Conservation (phyloP, 1,140 invertebrate species). For the Pseudomyrmex flavicornis region DNA sequence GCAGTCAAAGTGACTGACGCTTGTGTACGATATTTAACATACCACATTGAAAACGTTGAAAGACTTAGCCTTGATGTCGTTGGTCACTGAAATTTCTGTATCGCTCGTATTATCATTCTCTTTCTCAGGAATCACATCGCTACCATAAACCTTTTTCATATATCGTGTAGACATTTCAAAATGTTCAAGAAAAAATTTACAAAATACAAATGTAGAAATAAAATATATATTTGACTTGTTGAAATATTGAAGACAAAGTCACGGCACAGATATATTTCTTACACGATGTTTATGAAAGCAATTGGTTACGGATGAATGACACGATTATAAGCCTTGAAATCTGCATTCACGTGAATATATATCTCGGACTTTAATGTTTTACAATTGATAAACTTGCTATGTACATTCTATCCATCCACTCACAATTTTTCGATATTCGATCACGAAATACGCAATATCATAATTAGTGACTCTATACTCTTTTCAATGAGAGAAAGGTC, state of each 20-base stretch:
- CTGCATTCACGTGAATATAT: too few relatives aligned
- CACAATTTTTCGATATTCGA: too few relatives aligned
- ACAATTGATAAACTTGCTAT: not conserved
- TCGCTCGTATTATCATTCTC: constrained; percentile 54
- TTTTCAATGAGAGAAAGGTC: too few relatives aligned
- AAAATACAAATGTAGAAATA: not conserved
- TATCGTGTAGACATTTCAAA: constrained; percentile 71
- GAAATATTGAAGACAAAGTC: not conserved
- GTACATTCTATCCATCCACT: not conserved
- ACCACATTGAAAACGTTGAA: constrained; percentile 71
- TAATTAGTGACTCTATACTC: too few relatives aligned
- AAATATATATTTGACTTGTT: not conserved
- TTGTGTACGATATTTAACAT: constrained; percentile 19
- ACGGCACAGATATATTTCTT: not conserved
- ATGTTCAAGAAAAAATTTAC: not conserved
- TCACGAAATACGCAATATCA: too few relatives aligned
- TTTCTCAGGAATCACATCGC: constrained; percentile 40
- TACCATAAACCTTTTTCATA: constrained; percentile 73
- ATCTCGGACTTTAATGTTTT: not conserved
- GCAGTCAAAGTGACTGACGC: too few relatives aligned
- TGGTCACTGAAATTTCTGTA: constrained; percentile 38
- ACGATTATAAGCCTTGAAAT: not conserved
- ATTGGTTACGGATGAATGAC: too few relatives aligned
- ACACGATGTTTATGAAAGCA: too few relatives aligned
- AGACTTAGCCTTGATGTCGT: constrained; percentile 60